Base-by-base conservation (phyloP, 2,113 vertebrate genomes). In the Leucopternis melanops region DNA sequence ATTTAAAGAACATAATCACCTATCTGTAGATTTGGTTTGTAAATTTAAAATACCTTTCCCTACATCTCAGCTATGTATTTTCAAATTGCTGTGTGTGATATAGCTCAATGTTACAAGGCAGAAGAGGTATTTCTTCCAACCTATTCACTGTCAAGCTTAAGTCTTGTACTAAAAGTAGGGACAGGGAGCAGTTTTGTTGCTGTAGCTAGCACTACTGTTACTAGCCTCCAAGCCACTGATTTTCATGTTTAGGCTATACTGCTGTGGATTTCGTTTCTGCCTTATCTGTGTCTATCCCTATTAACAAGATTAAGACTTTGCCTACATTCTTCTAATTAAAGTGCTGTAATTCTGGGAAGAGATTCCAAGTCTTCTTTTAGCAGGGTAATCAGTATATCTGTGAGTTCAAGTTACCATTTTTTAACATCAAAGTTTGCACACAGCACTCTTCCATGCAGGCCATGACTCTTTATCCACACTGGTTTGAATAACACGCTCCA, bases 321-420 rank as follows among this genome's bases (percentile, higher is more conserved):
- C 69, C 88, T 89, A 67, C 63, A 91, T 88, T 91, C 91, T 94
- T 86, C 86, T 74, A 83, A 97, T 81, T 95, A 92, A 95, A 95
- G 94, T 12, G 47, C 69, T 78, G 81, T 71, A 78, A 95, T 91
- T 91, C 86, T 71, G 45, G 75, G 83, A 78, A 91, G 81, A 89
- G 86, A 86, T 84, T 74, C 50, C 73, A 81, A 6, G 1, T 78
- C 77, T 54, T 32, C 82, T 94, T 93, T 94, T 81, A 95, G 89
- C 81, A 79, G 65, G 54, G 57, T 84, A 91, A 92, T 81, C 88
- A 81, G 80, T 83, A 1, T 49, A 74, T 75, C 83, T 59, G n/a
- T 40, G 69, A 94, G 86, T 86, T 94, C 67, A 81, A 63, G 50
- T 95, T 83, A 19, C 69, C 69, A 55, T 78, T 83, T 95, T 86